Evolutionary conservation across 2,113 vertebrate genomes (phyloP), one percentile per base, ranked within the genome.

Genomic region (Microtus richardsoni): DNA sequence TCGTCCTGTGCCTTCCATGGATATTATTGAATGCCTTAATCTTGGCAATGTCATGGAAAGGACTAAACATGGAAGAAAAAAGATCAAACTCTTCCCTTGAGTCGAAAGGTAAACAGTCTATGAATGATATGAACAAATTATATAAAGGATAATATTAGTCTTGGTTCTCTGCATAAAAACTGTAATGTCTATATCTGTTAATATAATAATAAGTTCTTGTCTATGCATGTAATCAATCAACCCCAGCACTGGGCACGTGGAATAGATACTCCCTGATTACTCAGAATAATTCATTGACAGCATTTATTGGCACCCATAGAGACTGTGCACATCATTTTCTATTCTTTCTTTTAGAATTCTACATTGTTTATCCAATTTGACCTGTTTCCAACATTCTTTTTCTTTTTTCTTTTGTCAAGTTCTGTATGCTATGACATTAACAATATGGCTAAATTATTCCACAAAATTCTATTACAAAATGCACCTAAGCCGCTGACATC

Each of bases 401-500:
- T 58, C 54, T 58, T 58, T 58, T 62, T 62, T n/a, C 60, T 47
- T 44, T 86, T 86, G 71, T 66, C 1, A 64, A 75, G 9, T 88
- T 95, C 60, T 58, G 30, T 62, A 78, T 0, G 6, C 89, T 93
- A 91, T 96, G 95, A 95, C 75, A 78, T 94, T 97, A 98, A 97
- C 93, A 97, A 96, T 33, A 62, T 91, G 62, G 89, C 85, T 93
- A 97, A 97, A 97, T 97, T 97, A 98, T 97, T 97, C 96, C 91
- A 64, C 83, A 95, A 79, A 96, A 96, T 91, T 98, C 94, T 91
- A 98, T 98, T 98, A 98, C 89, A 97, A 97, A 97, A 98, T 90
- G 90, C 60, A 94, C 66, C 96, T 93, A 97, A 96, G 70, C 91
- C 97, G 91, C 98, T 97, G 97, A 97, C 97, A 98, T 89, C 94